These are phyloP conservation scores for Mesitornis unicolor DNA, from an alignment of 2,113 vertebrate genomes.

Conservation along the genomic window DNA sequence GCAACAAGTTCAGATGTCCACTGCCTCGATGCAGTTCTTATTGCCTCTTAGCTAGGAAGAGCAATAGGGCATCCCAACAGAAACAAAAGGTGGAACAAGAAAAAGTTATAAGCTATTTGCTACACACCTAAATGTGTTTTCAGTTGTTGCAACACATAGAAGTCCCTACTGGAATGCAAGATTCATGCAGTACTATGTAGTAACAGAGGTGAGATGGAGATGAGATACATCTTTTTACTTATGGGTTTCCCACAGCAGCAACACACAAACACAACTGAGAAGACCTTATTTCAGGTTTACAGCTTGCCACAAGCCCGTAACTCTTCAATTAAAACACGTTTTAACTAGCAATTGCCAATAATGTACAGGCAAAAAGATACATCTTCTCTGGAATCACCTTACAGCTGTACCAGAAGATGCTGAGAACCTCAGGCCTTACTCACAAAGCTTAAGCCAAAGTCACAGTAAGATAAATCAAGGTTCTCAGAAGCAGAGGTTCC, in stretches of 20 bases:
- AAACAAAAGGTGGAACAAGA: neutral
- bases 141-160: neutral
- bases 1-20: neutral
- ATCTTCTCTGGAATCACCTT: neutral
- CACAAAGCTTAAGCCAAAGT: neutral
- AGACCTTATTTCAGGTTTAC: neutral
- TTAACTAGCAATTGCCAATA: neutral
- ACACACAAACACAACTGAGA: neutral
- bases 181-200: neutral
- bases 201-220: neutral
- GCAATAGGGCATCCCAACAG: neutral
- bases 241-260: neutral
- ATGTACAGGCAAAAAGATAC: neutral
- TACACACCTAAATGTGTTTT: neutral
- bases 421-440: neutral
- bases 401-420: neutral
- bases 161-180: neutral
- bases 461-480: neutral
- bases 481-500: neutral
- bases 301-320: neutral
- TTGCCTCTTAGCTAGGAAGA: neutral
- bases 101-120: neutral
- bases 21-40: rapidly evolving
- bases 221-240: neutral
- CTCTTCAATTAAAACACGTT: neutral